A percentile compares a stretch with the other conserved stretches of the same genome.
These are phyloP conservation scores for Chymomyza procnemis DNA, from an alignment of 2,888 invertebrate genomes.

Conservation along the genomic window DNA sequence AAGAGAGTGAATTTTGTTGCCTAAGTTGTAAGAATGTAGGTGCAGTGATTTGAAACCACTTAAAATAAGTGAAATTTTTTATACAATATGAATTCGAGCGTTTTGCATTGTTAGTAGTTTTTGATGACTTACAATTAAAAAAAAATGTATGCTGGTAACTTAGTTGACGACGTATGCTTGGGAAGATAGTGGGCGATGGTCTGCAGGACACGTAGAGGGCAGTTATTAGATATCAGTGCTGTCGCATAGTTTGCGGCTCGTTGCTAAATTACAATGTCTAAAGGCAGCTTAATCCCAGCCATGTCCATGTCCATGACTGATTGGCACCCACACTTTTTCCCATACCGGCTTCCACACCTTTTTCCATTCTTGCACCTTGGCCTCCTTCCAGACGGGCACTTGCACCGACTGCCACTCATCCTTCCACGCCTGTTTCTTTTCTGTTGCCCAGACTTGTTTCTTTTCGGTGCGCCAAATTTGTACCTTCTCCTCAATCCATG, in stretches of 20 bases:
- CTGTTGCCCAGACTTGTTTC: constrained; percentile 81
- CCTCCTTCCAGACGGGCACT: constrained; percentile 85
- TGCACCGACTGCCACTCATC: constrained; percentile 85
- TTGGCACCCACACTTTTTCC: constrained; percentile 90
- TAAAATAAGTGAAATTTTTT: constrained; percentile 6
- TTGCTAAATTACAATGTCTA: background rate
- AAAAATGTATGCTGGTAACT: background rate
- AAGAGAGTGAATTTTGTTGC: background rate
- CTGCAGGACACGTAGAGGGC: constrained; percentile 26
- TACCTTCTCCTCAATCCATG: constrained; percentile 86
- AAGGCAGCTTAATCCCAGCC: constrained; percentile 74
- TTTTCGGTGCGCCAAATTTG: constrained; percentile 82
- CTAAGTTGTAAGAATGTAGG: background rate
- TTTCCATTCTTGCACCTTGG: constrained; percentile 86
- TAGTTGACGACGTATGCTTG: too few species aligned
- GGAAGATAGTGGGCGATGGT: background rate
- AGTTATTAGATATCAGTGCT: constrained; percentile 69
- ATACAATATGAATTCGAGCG: constrained; percentile 32
- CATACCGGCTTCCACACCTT: constrained; percentile 91
- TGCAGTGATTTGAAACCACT: background rate
- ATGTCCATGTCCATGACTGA: constrained; percentile 71
- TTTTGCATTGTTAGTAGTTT: background rate
- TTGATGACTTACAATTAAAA: constrained; percentile 22
- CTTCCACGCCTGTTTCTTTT: constrained; percentile 88
- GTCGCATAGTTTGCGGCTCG: constrained; percentile 56